These are phyloP conservation scores for Camponotus pennsylvanicus DNA, from an alignment of 1,140 invertebrate species.

Conservation along the genomic window DNA sequence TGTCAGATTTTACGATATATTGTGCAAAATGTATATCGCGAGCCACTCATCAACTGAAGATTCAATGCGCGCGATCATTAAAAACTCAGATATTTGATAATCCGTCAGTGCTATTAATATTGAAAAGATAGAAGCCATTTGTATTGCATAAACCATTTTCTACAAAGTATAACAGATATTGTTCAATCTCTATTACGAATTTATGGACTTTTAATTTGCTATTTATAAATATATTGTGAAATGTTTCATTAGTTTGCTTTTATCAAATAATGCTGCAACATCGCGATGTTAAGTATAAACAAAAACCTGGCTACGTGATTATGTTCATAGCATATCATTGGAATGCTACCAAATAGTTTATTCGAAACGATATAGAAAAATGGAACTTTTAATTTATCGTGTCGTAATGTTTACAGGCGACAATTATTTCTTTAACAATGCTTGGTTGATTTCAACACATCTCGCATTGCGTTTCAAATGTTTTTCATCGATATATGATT, in stretches of 20 bases:
- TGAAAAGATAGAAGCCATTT: not conserved
- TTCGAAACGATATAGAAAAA: too few relatives aligned
- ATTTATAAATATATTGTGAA: not conserved
- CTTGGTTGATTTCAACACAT: too few relatives aligned
- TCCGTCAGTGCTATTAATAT: not conserved
- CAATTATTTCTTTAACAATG: too few relatives aligned
- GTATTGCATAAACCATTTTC: not conserved
- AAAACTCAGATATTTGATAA: not conserved
- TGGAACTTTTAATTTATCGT: too few relatives aligned
- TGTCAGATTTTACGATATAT: conserved; percentile 23
- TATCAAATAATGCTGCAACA: not conserved
- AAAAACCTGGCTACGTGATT: too few relatives aligned
- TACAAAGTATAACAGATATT: not conserved
- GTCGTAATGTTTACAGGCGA: too few relatives aligned
- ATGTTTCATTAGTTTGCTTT: not conserved
- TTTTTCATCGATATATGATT: too few relatives aligned
- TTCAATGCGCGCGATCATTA: not conserved
- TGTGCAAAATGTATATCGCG: not conserved
- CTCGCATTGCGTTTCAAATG: too few relatives aligned
- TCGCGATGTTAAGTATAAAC: too few relatives aligned
- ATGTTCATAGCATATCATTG: too few relatives aligned
- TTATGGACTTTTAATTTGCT: not conserved
- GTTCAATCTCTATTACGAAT: not conserved
- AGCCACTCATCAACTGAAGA: not conserved
- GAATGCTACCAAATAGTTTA: too few relatives aligned